These are phyloP conservation scores for Xestia ashworthii DNA, from an alignment of 2,888 invertebrate species.

Conservation along the genomic window DNA sequence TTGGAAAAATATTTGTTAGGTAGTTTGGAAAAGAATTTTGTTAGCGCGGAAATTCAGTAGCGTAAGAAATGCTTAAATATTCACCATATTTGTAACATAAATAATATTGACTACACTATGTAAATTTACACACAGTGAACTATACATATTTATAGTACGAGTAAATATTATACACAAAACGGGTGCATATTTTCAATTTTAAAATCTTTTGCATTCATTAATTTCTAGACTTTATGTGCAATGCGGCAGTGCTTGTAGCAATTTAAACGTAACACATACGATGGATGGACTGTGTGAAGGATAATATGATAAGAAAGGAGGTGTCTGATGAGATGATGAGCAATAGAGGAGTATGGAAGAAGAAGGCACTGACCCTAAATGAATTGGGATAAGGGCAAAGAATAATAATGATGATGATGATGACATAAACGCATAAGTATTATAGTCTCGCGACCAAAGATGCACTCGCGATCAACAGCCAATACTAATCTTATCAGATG, in stretches of 20 bases:
- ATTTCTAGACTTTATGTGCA: neutral
- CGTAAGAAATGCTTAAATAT: neutral
- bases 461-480: neutral
- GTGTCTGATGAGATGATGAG: no score
- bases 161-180: neutral
- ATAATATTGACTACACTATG: neutral
- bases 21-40: neutral
- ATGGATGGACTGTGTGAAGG: no score
- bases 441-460: neutral
- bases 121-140: neutral
- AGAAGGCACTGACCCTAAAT: no score
- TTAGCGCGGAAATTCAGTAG: neutral
- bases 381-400: no score
- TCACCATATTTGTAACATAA: neutral
- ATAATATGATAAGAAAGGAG: no score
- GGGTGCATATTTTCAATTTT: neutral
- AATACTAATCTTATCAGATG: constrained; percentile 10
- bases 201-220: no score
- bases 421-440: no score
- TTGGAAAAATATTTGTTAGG: neutral
- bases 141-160: neutral
- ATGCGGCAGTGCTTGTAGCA: neutral
- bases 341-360: no score
- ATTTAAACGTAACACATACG: neutral
- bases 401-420: no score